phyloP scores from a whole-genome alignment of 1,140 invertebrate species.

The Apolygus lucorum region DNA sequence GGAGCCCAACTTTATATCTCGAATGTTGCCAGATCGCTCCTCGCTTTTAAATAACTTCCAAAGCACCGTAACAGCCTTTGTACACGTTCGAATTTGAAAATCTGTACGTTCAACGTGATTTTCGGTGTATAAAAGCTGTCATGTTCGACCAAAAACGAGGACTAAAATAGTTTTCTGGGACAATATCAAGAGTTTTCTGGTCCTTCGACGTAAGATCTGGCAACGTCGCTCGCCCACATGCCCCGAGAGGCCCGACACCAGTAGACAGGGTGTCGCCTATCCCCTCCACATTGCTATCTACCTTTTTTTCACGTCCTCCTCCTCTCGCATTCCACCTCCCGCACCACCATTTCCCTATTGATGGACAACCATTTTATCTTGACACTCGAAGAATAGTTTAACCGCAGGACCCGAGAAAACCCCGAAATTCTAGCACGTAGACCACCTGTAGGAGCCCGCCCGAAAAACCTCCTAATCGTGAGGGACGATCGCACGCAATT shows the following conservation, averaged over 20 bases:
- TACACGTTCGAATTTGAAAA: too few species aligned
- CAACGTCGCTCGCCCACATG: constrained; percentile 46
- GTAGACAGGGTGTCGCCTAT: constrained; percentile 66
- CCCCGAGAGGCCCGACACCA: constrained; percentile 45
- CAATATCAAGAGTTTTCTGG: too few species aligned
- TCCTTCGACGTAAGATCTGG: constrained; percentile 45
- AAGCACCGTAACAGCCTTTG: too few species aligned
- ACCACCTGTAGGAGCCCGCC: too few species aligned
- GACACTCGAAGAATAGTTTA: too few species aligned
- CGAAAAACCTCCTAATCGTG: too few species aligned
- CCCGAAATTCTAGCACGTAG: too few species aligned
- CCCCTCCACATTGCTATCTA: background rate
- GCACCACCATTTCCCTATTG: background rate
- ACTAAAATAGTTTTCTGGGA: constrained; percentile 34
- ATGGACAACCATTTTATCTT: background rate
- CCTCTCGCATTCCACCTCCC: constrained; percentile 12
- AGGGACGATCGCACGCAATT: too few species aligned
- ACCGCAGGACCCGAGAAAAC: too few species aligned
- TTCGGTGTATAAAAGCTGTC: too few species aligned
- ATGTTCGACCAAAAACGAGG: constrained; percentile 21
- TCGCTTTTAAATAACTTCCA: constrained; percentile 6
- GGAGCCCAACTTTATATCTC: constrained; percentile 18
- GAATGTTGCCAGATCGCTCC: constrained; percentile 23
- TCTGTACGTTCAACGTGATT: too few species aligned
- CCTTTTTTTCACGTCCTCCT: constrained; percentile 3